Evolutionary conservation across 2,888 invertebrate species (phyloP), one percentile per base, ranked within the genome.

Genomic region (Ceraclea dissimilis): DNA sequence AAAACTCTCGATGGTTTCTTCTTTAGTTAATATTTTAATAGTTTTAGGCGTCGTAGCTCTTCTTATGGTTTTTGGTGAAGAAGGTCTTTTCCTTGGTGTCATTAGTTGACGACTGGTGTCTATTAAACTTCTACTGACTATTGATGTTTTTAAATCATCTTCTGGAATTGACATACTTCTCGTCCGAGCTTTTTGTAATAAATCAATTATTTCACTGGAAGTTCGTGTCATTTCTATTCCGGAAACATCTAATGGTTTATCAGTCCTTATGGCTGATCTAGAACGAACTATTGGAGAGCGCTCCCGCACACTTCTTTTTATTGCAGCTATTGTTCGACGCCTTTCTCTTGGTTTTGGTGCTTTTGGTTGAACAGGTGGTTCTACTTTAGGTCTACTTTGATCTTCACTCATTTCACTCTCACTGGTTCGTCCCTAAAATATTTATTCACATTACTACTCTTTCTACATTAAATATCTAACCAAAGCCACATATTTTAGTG

Each of bases 391-490:
- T 76, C 52, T 76, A 73, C 64, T 68, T 73, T 47, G 74, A 67
- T 77, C 78, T 66, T 77, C 78, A 71, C 78, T 78, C 78, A 78
- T 76, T 68, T 78, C 78, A 74, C 78, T 78, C 68, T 78, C 78
- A 76, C 78, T 78, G 71, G 76, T 78, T 67, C 76, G 76, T 71
- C 69, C 76, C 78, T 78, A 60, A 62, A 62, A 60, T 54, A 49
- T 47, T 54, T 44, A 57, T 43, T 22, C 44, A 8, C 20, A 48
- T 52, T 52, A 52, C 20, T 26, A 26, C 20, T 4, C 4, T 39
- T 16, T 56, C 26, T n/a, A 39, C 18, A 39, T 49, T n/a, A 17
- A 26, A 18, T 19, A n/a, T 46, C 18, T 17, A 21, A 49, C 20
- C 57, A 48, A 21, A 39, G 47, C 44, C 50, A 60, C 22, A 43